Base-by-base conservation (phyloP, 2,888 invertebrate genomes). In the Brachycybe producta region DNA sequence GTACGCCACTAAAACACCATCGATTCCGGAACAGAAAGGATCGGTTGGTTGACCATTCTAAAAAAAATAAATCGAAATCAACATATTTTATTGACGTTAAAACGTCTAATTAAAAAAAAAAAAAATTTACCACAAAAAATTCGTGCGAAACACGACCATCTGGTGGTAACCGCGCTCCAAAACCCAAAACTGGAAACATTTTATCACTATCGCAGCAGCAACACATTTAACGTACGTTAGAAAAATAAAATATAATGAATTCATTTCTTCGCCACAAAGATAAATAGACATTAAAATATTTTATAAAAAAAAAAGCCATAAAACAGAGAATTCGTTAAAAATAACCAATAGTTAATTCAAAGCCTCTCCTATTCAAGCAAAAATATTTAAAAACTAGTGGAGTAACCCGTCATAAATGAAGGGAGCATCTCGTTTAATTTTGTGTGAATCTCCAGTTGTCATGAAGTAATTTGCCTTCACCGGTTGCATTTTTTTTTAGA, bases 11-110 rank as follows among this genome's bases (percentile, higher is more conserved):
- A 75, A 55, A 2, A 76, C 70, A 39, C 75, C 70, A 49, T 65
- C 60, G 27, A 73, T 65, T 26, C 71, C 69, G 45, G 62, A 55
- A 54, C 72, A 73, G 57, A 69, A 73, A 1, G 76, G 75, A 61
- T 73, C 72, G 26, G 63, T 62, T 0, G 70, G 67, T 56, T 72
- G 66, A 54, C 74, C 65, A 61, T 75, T 77, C 66, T 72, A 59
- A 39, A 64, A 61, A 5, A 34, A 8, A 19, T 43, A 24, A 27
- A 40, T 17, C 13, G 39, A 3, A 42, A 3, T 3, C 15, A 26
- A 21, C 21, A 34, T 13, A 35, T 19, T 11, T 43, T 2, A 8
- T 34, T 17, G 21, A 17, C 23, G n/a, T 21, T 36, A 7, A 36
- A 36, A 46, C n/a, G 15, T 15, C 15, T 7, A 38, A 8, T 11